phyloP scores from a whole-genome alignment of 2,113 vertebrate genomes.

The Colius striatus region DNA sequence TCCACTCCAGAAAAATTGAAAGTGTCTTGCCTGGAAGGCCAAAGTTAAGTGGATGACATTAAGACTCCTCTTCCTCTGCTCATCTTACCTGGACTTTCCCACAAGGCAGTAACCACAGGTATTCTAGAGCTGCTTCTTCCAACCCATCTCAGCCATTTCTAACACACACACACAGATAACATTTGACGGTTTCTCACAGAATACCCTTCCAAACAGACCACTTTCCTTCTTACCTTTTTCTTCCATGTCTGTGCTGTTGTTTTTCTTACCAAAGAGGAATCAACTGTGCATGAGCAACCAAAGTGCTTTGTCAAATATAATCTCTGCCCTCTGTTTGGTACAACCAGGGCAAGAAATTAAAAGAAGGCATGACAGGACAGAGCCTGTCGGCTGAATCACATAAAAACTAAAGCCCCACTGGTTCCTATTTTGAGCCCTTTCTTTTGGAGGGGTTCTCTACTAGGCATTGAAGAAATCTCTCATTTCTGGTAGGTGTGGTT shows the following conservation, averaged over 20 bases:
- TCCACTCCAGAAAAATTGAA: background rate
- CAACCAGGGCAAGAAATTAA: background rate
- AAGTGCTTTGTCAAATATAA: constrained; percentile 11
- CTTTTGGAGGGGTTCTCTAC: background rate
- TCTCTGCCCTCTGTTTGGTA: background rate
- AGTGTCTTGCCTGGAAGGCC: background rate
- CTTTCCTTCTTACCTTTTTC: background rate
- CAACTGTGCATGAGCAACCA: background rate
- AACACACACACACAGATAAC: background rate
- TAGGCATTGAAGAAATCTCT: background rate
- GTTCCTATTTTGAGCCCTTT: constrained; percentile 31
- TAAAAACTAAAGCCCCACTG: background rate
- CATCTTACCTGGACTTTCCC: background rate
- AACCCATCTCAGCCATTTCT: background rate
- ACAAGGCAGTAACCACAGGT: background rate
- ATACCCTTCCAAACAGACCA: background rate
- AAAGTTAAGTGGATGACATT: background rate
- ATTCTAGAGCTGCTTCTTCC: background rate
- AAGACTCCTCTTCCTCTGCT: background rate
- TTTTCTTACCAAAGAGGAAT: background rate
- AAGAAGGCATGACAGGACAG: constrained; percentile 1
- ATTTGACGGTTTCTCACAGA: background rate
- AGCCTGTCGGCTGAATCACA: background rate
- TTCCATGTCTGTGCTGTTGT: background rate
- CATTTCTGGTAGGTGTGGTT: background rate